phyloP scores from a whole-genome alignment of 2,113 vertebrate genomes.

The Alligator sinensis region DNA sequence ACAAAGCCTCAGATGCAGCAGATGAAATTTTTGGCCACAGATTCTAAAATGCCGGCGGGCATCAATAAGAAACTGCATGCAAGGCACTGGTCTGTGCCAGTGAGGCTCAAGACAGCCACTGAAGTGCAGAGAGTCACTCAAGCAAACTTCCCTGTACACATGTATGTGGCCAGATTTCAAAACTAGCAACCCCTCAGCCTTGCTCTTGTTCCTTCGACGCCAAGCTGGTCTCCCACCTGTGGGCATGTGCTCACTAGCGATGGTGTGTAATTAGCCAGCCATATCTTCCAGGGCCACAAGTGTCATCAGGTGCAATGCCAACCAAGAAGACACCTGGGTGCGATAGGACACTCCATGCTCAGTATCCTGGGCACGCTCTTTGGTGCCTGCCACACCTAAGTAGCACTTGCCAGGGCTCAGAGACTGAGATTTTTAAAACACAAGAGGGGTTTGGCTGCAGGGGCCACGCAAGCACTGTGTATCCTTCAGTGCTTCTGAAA shows the following conservation, averaged over 20 bases:
- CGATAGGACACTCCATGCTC: not conserved
- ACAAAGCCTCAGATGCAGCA: not conserved
- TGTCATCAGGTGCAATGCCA: not conserved
- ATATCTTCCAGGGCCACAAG: not conserved
- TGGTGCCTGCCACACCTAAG: not conserved
- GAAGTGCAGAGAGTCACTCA: rapidly evolving
- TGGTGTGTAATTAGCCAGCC: not conserved
- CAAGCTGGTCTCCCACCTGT: not conserved
- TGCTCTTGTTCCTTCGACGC: not conserved
- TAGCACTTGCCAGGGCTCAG: not conserved
- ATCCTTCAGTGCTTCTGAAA: not conserved
- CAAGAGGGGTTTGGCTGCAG: not conserved
- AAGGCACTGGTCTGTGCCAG: not conserved
- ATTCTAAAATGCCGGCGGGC: slow-evolving; percentile 25
- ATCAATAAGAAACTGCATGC: not conserved
- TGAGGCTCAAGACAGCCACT: not conserved
- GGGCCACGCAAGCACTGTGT: not conserved
- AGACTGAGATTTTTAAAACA: not conserved
- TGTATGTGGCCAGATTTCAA: no score
- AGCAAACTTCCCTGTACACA: no score
- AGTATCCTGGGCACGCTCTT: not conserved
- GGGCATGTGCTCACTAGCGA: not conserved
- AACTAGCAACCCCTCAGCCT: not conserved
- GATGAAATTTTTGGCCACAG: slow-evolving; percentile 26
- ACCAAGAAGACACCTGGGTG: not conserved